phyloP scores from a whole-genome alignment of 2,797 vertebrate genomes.

The Buceros bicornis region DNA sequence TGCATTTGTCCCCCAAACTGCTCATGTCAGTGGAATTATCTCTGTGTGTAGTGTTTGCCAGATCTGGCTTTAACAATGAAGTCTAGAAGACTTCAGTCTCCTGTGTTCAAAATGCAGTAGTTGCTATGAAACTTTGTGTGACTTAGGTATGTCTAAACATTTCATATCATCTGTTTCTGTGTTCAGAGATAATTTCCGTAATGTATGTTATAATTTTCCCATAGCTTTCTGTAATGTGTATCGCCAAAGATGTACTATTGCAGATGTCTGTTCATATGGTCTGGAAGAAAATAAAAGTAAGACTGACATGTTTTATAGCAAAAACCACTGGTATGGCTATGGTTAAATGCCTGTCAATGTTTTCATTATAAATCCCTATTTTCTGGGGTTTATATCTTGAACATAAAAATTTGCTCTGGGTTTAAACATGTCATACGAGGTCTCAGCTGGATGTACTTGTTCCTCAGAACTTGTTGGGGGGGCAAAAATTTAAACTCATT shows the following conservation, averaged over 20 bases:
- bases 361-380: slow-evolving; percentile 54
- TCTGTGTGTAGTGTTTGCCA: neutral
- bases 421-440: slow-evolving; percentile 9
- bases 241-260: slow-evolving; percentile 14
- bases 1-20: neutral
- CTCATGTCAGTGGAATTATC: neutral
- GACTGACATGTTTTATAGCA: neutral
- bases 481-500: neutral
- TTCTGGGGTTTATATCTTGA: slow-evolving; percentile 35
- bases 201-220: neutral
- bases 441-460: neutral
- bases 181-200: slow-evolving; percentile 16
- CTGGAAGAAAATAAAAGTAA: slow-evolving; percentile 57
- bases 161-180: neutral
- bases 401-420: slow-evolving; percentile 16
- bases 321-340: neutral
- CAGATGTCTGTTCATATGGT: slow-evolving; percentile 1
- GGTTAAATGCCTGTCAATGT: slow-evolving; percentile 18
- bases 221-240: neutral
- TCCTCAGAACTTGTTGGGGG: neutral
- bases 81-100: neutral
- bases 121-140: neutral
- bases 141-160: neutral
- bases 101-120: neutral
- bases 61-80: neutral